Base-by-base conservation (phyloP, 2,113 vertebrate species). In the Pipra filicauda region DNA sequence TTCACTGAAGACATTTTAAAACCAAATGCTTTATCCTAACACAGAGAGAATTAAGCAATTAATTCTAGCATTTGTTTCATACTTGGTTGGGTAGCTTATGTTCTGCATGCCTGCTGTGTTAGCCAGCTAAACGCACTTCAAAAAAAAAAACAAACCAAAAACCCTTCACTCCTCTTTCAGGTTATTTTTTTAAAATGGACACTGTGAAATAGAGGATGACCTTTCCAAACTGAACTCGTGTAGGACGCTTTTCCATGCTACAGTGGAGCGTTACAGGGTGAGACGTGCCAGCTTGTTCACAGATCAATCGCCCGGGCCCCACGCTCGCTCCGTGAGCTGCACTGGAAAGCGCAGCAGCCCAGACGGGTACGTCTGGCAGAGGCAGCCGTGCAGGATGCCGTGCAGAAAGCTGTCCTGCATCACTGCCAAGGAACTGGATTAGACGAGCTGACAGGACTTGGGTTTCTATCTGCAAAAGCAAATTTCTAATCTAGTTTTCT, bases 11-110 rank as follows among this genome's bases (percentile, higher is more conserved):
- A 61, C 15, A 33, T 70, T 92, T 93, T 92, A 92, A 93, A 83
- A 69, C 46, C 16, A 31, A 58, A 24, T 55, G 44, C 70, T 93
- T 94, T 91, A 94, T 69, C 44, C 85, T 96, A 90, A 95, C 49
- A 74, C 66, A 69, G 94, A 74, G 66, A 89, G 94, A 96, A 93
- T 92, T 95, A 96, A 95, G 93, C 81, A 91, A 89, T 96, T 96
- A 93, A 96, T 95, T 93, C 66, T 65, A 57, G 55, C 49, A 30
- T 94, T 92, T 77, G 59, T 85, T 96, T 95, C 91, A 55, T 59
- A 74, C 76, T 61, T 88, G 89, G 64, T 44, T 91, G 76, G 33
- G 58, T 52, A 69, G 85, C 69, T 93, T 79, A 77, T 35, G 48
- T 85, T 88, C 85, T 76, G 76, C 66, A 23, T 18, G 70, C 59